These are phyloP conservation scores for Beroe ovata DNA, from an alignment of 37 sponge, comb jelly and placozoan species.

Conservation along the genomic window DNA sequence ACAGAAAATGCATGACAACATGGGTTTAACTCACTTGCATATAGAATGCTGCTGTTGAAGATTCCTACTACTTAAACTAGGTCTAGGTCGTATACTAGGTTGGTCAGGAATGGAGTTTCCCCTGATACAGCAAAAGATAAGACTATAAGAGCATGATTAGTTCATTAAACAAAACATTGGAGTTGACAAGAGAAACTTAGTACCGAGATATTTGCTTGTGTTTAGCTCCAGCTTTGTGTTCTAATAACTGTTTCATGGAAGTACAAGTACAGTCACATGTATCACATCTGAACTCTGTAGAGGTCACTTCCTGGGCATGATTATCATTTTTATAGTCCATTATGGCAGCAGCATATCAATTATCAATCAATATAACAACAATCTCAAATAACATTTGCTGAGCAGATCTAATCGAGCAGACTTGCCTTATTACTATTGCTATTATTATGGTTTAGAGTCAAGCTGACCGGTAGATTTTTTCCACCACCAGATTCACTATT, in stretches of 20 bases:
- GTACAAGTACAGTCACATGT: conserved; percentile 73
- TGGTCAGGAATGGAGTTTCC: conserved; percentile 8
- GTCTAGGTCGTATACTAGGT: conserved; percentile 36
- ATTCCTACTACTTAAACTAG: not conserved
- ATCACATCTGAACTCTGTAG: conserved; percentile 66
- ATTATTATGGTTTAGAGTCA: conserved; percentile 42
- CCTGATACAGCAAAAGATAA: too few relatives aligned
- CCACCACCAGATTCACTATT: conserved; percentile 2
- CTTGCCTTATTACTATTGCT: not conserved
- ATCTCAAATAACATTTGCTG: too few relatives aligned
- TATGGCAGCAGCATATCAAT: too few relatives aligned
- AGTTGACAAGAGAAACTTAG: too few relatives aligned
- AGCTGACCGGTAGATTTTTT: conserved; percentile 28
- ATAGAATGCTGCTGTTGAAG: conserved; percentile 11
- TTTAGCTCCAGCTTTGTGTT: conserved; percentile 69
- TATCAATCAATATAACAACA: too few relatives aligned
- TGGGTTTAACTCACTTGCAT: conserved; percentile 18
- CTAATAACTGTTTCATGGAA: conserved; percentile 75
- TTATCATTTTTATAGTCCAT: too few relatives aligned
- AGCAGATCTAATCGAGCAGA: too few relatives aligned
- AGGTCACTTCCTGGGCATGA: not conserved
- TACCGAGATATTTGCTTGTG: conserved; percentile 67
- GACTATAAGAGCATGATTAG: too few relatives aligned
- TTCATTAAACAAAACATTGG: too few relatives aligned
- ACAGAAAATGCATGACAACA: not conserved